Percentiles rank a stretch among this genome's conserved stretches.
Evolutionary conservation across 2,113 vertebrate genomes (phyloP).

Genomic region (human): GRCh38 chr4:36710001-36710500

Average conservation of each 20-base stretch:
- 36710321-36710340: neutral
- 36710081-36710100: neutral
- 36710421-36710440: neutral
- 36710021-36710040: neutral
- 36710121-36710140: conserved; percentile 2
- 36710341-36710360: neutral
- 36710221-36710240: neutral
- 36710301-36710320: neutral
- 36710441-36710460: neutral
- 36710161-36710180: conserved; percentile 14
- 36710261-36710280: neutral
- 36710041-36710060: neutral
- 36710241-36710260: neutral
- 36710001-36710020: neutral
- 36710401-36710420: neutral
- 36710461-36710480: no score
- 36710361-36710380: neutral
- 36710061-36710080: neutral
- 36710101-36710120: neutral
- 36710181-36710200: neutral
- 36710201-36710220: neutral
- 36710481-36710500: no score
- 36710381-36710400: neutral
- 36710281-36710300: neutral
- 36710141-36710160: neutral